phyloP scores from a whole-genome alignment of 2,888 invertebrate genomes.

The Rhingia rostrata region DNA sequence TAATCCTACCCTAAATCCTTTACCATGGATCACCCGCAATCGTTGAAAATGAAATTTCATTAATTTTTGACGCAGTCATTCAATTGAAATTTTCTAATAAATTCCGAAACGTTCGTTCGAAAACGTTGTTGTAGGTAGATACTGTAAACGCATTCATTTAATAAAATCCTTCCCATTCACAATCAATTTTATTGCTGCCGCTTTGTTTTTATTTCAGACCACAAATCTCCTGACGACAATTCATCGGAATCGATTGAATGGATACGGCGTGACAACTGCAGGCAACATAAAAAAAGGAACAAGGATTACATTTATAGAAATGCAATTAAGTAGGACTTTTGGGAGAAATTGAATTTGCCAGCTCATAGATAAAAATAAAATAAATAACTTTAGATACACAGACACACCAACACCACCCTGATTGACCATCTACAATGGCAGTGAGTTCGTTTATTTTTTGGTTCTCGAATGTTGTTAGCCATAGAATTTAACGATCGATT shows the following conservation, averaged over 20 bases:
- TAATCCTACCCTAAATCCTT: no score
- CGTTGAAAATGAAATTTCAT: no score
- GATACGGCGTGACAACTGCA: constrained; percentile 15
- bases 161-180: no score
- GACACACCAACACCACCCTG: background rate
- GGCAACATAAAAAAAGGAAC: background rate
- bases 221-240: constrained; percentile 6
- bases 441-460: constrained; percentile 5
- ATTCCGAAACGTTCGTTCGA: no score
- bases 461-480: background rate
- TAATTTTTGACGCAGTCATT: no score
- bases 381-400: background rate
- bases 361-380: constrained; percentile 27
- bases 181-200: background rate
- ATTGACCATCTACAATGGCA: background rate
- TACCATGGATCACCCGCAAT: no score
- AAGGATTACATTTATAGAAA: background rate
- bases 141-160: no score
- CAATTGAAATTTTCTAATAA: no score
- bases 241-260: background rate
- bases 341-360: constrained; percentile 31
- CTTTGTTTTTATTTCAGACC: background rate
- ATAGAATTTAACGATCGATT: constrained; percentile 40
- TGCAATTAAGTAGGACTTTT: constrained; percentile 21
- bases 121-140: no score